Percentiles rank a stretch among this genome's conserved stretches.
phyloP scores from a whole-genome alignment of 2,888 invertebrate species.

The Drosophila antonietae region DNA sequence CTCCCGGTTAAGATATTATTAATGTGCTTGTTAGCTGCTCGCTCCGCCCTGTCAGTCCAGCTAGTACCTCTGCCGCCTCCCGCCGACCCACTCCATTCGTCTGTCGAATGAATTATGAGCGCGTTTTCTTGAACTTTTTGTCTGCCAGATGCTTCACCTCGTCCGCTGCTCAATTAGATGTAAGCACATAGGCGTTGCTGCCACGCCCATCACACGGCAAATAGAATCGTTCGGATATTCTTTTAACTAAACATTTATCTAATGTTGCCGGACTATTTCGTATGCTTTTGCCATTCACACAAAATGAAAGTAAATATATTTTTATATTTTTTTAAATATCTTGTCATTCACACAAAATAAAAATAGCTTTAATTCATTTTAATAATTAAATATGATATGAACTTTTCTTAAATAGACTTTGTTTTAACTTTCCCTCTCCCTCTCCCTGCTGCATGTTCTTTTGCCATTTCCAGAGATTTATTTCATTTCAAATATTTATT shows the following conservation, averaged over 20 bases:
- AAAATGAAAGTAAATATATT: background rate
- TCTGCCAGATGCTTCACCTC: constrained; percentile 1
- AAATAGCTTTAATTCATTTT: background rate
- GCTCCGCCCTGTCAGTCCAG: constrained; percentile 21
- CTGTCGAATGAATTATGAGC: constrained; percentile 64
- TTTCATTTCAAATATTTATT: too few species aligned
- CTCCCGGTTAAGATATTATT: constrained; percentile 72
- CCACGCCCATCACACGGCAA: constrained; percentile 24
- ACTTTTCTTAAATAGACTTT: background rate
- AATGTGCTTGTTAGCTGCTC: constrained; percentile 70
- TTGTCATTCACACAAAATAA: background rate
- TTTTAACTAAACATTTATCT: background rate
- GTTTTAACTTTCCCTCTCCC: too few species aligned
- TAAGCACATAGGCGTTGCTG: constrained; percentile 61
- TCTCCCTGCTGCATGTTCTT: too few species aligned
- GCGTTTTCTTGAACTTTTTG: constrained; percentile 28
- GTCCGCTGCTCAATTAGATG: constrained; percentile 57
- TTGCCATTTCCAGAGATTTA: too few species aligned
- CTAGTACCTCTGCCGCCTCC: background rate
- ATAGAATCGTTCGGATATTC: background rate
- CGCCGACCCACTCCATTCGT: background rate
- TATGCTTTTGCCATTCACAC: constrained; percentile 1
- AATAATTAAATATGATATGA: background rate
- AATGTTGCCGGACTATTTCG: background rate
- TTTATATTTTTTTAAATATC: background rate